phyloP scores from a whole-genome alignment of 2,113 vertebrate genomes.

The Corvus cornix region DNA sequence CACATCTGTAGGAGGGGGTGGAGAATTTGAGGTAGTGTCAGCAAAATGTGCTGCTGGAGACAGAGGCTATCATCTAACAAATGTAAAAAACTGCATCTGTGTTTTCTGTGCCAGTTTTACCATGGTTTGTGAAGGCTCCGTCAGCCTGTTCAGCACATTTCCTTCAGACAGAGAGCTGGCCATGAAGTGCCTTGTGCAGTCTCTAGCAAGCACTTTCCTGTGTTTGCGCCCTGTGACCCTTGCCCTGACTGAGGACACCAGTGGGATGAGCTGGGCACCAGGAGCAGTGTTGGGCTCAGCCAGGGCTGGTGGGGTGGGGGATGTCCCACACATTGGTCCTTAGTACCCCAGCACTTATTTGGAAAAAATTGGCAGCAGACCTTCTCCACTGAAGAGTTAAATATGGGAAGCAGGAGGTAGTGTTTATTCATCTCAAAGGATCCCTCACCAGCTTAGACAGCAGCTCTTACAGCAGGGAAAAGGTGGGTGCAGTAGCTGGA shows the following conservation, averaged over 20 bases:
- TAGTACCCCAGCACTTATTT: neutral
- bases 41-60: neutral
- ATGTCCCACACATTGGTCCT: neutral
- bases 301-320: neutral
- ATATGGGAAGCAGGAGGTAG: neutral
- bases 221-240: neutral
- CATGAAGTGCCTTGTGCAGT: neutral
- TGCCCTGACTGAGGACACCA: neutral
- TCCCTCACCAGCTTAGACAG: neutral
- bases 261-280: neutral
- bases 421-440: neutral
- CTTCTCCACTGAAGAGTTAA: neutral
- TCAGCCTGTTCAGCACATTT: neutral
- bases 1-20: neutral
- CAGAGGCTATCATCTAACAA: neutral
- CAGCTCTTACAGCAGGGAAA: neutral
- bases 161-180: neutral
- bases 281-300: accelerated
- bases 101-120: neutral
- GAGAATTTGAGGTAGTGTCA: neutral
- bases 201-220: neutral
- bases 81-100: neutral
- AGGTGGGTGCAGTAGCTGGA: neutral
- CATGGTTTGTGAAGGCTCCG: accelerated
- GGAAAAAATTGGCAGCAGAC: neutral